Evolutionary conservation across 1,140 invertebrate species (phyloP).

Genomic region (Drosophila serrata): DNA sequence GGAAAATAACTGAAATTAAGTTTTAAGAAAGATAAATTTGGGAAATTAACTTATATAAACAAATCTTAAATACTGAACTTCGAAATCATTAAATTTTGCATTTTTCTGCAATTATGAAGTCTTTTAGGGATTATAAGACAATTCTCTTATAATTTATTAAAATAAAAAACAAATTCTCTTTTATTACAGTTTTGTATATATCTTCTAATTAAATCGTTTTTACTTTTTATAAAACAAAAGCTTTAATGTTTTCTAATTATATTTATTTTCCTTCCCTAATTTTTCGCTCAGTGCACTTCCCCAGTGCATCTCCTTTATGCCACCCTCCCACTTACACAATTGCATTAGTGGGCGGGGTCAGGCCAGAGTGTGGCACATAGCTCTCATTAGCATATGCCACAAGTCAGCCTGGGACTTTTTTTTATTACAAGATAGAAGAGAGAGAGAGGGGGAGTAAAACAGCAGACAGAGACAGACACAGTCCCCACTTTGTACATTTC

Average conservation of each 20-base stretch:
- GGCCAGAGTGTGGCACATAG: slow-evolving; percentile 43
- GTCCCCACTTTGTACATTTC: slow-evolving; percentile 44
- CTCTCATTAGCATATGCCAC: slow-evolving; percentile 80
- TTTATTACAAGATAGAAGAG: slow-evolving; percentile 7
- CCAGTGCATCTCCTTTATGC: slow-evolving; percentile 8
- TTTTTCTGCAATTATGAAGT: neutral
- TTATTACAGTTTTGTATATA: neutral
- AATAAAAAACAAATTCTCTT: neutral
- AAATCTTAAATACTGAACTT: neutral
- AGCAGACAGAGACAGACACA: neutral
- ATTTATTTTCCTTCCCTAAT: neutral
- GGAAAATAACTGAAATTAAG: neutral
- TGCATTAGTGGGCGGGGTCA: slow-evolving; percentile 34
- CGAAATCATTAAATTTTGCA: neutral
- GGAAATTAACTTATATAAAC: neutral
- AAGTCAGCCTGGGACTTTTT: slow-evolving; percentile 63
- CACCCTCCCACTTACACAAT: slow-evolving; percentile 31
- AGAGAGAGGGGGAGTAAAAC: neutral
- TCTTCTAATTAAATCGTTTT: no score
- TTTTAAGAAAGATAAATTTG: neutral
- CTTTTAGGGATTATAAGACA: neutral
- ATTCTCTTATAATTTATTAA: neutral
- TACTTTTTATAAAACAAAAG: neutral
- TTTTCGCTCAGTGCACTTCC: neutral
- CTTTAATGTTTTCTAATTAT: neutral